Evolutionary conservation across 2,797 vertebrate species (phyloP).

Genomic region (Denticeps clupeoides): DNA sequence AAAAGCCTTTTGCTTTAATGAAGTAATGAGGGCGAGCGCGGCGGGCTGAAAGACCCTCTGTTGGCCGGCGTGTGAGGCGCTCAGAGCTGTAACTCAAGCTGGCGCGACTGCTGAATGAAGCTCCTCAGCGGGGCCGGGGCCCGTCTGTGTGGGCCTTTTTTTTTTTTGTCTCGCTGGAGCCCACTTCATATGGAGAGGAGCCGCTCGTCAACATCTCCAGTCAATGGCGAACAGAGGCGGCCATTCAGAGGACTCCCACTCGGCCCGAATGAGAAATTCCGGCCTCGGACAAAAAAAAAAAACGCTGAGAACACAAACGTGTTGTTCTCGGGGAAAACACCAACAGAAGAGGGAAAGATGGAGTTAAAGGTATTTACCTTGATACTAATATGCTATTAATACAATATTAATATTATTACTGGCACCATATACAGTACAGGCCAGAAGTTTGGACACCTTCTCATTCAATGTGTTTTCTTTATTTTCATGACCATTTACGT

Average conservation of each 20-base stretch:
- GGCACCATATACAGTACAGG: too few relatives aligned
- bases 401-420: too few relatives aligned
- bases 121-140: conserved; percentile 23
- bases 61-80: conserved; percentile 21
- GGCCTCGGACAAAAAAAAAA: too few relatives aligned
- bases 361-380: too few relatives aligned
- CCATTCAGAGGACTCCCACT: conserved; percentile 47
- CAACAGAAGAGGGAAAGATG: too few relatives aligned
- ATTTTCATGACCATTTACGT: too few relatives aligned
- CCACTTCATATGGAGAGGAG: not conserved
- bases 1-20: not conserved
- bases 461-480: too few relatives aligned
- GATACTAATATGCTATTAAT: too few relatives aligned
- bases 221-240: conserved; percentile 56
- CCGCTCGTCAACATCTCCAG: conserved; percentile 54
- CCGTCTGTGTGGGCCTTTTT: conserved; percentile 52
- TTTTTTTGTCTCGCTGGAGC: conserved; percentile 30
- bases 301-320: too few relatives aligned
- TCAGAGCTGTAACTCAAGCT: conserved; percentile 48
- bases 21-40: not conserved
- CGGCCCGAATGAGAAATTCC: too few relatives aligned
- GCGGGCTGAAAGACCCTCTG: not conserved
- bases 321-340: too few relatives aligned
- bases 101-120: conserved; percentile 41
- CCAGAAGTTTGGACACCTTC: too few relatives aligned